A percentile compares a stretch with the other conserved stretches of the same genome.
These are phyloP conservation scores for Adelphocoris suturalis DNA, from an alignment of 2,888 invertebrate genomes.

Conservation along the genomic window DNA sequence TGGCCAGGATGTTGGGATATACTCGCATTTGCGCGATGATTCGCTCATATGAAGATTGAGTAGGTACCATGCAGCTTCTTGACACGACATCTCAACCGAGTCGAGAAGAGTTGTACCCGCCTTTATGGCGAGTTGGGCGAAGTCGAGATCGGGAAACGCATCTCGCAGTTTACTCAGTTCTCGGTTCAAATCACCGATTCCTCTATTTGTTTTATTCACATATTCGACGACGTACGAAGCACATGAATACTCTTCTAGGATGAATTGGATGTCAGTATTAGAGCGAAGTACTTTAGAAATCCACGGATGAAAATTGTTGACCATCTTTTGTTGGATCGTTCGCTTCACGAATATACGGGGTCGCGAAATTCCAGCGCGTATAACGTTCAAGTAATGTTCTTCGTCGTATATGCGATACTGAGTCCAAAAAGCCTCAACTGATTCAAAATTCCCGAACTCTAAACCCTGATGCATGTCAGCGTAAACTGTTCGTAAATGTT, in stretches of 20 bases:
- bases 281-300: conserved; percentile 74
- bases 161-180: conserved; percentile 34
- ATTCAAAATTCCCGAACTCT: background rate
- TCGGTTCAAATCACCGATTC: conserved; percentile 71
- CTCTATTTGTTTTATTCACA: conserved; percentile 78
- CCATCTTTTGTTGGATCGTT: conserved; percentile 73
- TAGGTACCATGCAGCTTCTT: conserved; percentile 62
- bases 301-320: conserved; percentile 76
- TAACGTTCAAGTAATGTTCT: conserved; percentile 75
- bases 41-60: conserved; percentile 59
- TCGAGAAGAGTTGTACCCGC: background rate
- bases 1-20: conserved; percentile 68
- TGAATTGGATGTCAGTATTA: conserved; percentile 75
- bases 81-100: background rate
- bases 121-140: conserved; percentile 12
- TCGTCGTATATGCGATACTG: background rate
- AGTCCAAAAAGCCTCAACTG: background rate
- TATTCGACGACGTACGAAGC: conserved; percentile 60
- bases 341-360: conserved; percentile 75
- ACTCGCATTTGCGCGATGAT: conserved; percentile 45
- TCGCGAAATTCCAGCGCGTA: conserved; percentile 74
- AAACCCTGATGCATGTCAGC: background rate
- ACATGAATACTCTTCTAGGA: conserved; percentile 78
- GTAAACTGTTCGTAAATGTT: background rate
- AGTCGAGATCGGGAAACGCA: conserved; percentile 73